Conservation (phyloP, 2,888 invertebrate species). For the Leptopilina myrica region DNA sequence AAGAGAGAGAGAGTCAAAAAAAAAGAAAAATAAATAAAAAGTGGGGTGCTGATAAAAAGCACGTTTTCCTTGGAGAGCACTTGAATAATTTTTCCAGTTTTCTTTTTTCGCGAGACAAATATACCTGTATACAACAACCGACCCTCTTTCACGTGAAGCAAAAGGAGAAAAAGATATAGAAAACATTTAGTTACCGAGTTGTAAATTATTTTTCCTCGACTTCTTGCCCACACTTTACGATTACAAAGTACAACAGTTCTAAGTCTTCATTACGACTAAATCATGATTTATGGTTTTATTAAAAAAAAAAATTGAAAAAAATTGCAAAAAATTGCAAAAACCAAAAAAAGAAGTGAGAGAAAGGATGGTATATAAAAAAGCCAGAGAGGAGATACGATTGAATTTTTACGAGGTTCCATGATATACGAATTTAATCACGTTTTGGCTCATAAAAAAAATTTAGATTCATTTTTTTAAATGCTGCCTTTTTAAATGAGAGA, state of each 20-base stretch:
- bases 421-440: neutral
- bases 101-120: slow-evolving; percentile 38
- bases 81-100: slow-evolving; percentile 51
- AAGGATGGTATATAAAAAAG: neutral
- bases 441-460: neutral
- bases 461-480: neutral
- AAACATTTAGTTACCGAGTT: slow-evolving; percentile 48
- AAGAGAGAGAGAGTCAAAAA: slow-evolving; percentile 43
- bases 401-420: slow-evolving; percentile 11
- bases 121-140: slow-evolving; percentile 44
- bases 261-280: neutral
- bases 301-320: no score
- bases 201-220: slow-evolving; percentile 48
- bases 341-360: neutral
- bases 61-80: slow-evolving; percentile 51
- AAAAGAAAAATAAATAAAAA: slow-evolving; percentile 47
- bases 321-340: neutral
- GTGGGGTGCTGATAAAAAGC: slow-evolving; percentile 46
- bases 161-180: slow-evolving; percentile 42
- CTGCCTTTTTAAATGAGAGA: no score
- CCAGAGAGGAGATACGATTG: neutral
- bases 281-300: slow-evolving; percentile 14
- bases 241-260: slow-evolving; percentile 37
- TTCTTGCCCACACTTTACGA: slow-evolving; percentile 35
- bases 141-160: slow-evolving; percentile 41